phyloP scores from a whole-genome alignment of 2,797 vertebrate species.

The Sebastes glaucus region DNA sequence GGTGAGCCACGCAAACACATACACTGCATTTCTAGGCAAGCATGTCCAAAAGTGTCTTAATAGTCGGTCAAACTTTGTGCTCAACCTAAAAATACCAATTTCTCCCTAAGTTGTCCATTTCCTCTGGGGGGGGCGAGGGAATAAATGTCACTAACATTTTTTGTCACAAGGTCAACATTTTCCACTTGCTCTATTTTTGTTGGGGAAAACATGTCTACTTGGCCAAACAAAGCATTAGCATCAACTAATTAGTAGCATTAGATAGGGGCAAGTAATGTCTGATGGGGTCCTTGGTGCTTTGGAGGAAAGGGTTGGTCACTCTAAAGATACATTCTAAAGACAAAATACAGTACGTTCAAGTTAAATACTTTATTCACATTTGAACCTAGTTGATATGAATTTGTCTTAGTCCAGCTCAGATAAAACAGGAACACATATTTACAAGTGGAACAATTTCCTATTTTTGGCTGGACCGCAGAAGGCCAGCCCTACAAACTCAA shows the following conservation, averaged over 20 bases:
- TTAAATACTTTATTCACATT: background rate
- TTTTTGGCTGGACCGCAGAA: background rate
- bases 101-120: background rate
- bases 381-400: background rate
- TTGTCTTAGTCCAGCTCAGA: background rate
- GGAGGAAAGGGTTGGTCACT: background rate
- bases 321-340: background rate
- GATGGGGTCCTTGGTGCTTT: no score
- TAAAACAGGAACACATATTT: background rate
- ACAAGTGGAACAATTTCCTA: background rate
- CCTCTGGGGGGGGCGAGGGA: background rate
- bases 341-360: background rate
- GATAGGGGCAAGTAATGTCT: background rate
- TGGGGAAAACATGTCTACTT: background rate
- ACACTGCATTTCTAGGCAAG: background rate
- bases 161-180: slow-evolving; percentile 21
- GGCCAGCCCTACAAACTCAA: no score
- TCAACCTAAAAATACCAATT: background rate
- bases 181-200: slow-evolving; percentile 33
- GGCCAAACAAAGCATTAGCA: background rate
- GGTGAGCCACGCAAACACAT: slow-evolving; percentile 77
- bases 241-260: background rate
- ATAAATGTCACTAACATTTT: background rate
- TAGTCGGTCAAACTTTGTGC: background rate
- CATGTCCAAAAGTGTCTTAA: background rate